Evolutionary conservation across 2,797 vertebrate species (phyloP).

Genomic region (Otolemur crassicaudatus): DNA sequence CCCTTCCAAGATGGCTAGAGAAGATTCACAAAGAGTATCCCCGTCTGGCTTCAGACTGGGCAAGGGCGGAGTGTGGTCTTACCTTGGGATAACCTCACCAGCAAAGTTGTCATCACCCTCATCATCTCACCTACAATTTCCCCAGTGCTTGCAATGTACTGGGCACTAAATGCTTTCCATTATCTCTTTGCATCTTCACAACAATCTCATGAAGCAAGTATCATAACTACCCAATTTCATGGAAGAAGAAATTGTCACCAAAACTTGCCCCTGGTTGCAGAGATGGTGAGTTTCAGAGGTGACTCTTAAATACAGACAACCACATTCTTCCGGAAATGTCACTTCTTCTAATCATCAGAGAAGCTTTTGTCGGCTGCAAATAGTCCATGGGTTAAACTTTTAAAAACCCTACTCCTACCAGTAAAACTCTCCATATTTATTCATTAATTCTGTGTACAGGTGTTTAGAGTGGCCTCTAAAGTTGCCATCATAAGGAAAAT

Average conservation of each 20-base stretch:
- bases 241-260: neutral
- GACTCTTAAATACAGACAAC: neutral
- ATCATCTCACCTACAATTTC: neutral
- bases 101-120: neutral
- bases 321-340: neutral
- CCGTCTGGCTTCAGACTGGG: constrained; percentile 7
- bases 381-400: neutral
- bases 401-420: neutral
- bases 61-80: neutral
- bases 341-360: neutral
- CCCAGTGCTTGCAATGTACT: neutral
- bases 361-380: neutral
- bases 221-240: neutral
- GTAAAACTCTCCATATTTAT: constrained; percentile 9
- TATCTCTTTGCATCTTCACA: neutral
- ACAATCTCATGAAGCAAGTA: constrained; percentile 1
- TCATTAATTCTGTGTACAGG: neutral
- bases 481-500: too few species aligned
- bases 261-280: neutral
- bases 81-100: neutral
- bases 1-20: constrained; percentile 54
- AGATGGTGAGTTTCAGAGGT: neutral
- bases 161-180: neutral
- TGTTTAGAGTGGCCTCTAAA: too few species aligned
- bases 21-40: constrained; percentile 6